Evolutionary conservation across 2,888 invertebrate species (phyloP), one percentile per base, ranked within the genome.

Genomic region (Argynnis bischoffii): DNA sequence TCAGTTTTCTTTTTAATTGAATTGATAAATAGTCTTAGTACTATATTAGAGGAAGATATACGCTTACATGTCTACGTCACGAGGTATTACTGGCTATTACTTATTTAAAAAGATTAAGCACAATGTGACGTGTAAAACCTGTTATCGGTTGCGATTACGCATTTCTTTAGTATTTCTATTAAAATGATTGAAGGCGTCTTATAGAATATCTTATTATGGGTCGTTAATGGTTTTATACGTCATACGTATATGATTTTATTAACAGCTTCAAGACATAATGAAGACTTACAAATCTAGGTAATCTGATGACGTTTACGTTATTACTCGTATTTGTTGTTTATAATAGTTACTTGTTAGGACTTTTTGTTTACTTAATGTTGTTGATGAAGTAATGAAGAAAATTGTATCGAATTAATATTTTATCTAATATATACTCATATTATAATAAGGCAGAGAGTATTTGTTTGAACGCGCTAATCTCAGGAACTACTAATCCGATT

Each of bases 271-370:
- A 31, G 31, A 48, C 26, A 11, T 48, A 31, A 59, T 59, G 59
- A 59, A 59, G 48, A 26, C 63, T 50, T 69, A 63, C 55, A 59
- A 63, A 63, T 59, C 14, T 66, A 47, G 55, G 57, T 50, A 41
- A 41, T 11, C 2, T 41, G 59, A 59, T 48, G 48, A 13, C 2
- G 59, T 16, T 31, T 59, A 6, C 26, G 59, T 59, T 15, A n/a
- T n/a, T 21, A n/a, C n/a, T n/a, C n/a, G n/a, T 41, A 26, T 14
- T 55, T 21, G 41, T 56, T 57, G 21, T 26, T 57, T 57, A 16
- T 57, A 21, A 48, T 47, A 59, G 26, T 48, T n/a, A 59, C 26
- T 59, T 59, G 48, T 41, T 11, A 41, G 2, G 1, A 2, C 35
- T 11, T 11, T 41, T 41, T 41, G 35, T 35, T 35, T 35, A 35